Evolutionary conservation across 2,888 invertebrate species (phyloP), one percentile per base, ranked within the genome.

Genomic region (Blera fallax): DNA sequence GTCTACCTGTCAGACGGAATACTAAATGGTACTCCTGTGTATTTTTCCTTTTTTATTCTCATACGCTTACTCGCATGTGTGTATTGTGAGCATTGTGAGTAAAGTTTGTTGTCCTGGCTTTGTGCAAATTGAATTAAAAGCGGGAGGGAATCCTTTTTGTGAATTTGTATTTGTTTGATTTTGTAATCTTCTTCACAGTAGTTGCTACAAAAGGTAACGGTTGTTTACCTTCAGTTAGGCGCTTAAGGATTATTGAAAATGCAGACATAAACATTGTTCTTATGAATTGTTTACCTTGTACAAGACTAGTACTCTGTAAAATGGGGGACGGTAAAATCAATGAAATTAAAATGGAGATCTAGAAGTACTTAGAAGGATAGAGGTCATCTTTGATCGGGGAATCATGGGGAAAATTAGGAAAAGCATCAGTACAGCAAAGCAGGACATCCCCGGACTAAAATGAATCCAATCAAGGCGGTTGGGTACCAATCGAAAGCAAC

Each of bases 51-150:
- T 21, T 0, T 37, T 10, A n/a, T 11, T 24, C 40, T 18, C 3
- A 4, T 14, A 5, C 5, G 2, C n/a, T n/a, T n/a, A n/a, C n/a
- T n/a, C 40, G 40, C 2, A 3, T 64, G 27, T 14, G 21, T 8
- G 58, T 58, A 37, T 16, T 14, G 14, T 5, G n/a, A 43, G 14
- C n/a, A 14, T 40, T 40, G 40, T 40, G 14, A 14, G 11, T 6
- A 40, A 14, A 27, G 40, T 24, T 60, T 60, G 40, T 60, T 40
- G 60, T 60, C 40, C 40, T 60, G 60, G 40, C 60, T 60, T 16
- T 60, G 24, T 24, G 60, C 11, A 40, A 60, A 60, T 60, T 60
- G 14, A 40, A 60, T 40, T 60, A 40, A 3, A 60, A 60, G 8
- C 8, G 11, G 18, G 18, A 0, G 43, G 21, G 18, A 14, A 60